Conservation (phyloP, 1,140 invertebrate species). For the Drosophila eugracilis region DNA sequence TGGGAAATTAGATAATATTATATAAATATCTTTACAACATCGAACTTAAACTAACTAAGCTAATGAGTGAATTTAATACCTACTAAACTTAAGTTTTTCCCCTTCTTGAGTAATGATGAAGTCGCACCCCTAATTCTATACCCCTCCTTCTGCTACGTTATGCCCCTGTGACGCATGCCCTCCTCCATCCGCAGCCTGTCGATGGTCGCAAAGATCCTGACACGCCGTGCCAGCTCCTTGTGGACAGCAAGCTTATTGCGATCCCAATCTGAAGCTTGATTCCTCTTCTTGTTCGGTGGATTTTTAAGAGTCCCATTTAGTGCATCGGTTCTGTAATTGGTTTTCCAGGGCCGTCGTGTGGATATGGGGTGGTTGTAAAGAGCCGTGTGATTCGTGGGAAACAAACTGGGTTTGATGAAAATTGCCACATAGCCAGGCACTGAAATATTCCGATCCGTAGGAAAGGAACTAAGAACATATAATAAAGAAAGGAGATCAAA, state of each 20-base stretch:
- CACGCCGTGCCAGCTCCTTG: background rate
- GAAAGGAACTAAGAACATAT: conserved; percentile 47
- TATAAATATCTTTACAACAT: background rate
- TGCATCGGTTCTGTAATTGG: background rate
- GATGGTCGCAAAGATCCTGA: background rate
- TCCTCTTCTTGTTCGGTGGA: background rate
- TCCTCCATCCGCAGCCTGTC: background rate
- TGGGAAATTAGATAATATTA: too few relatives aligned
- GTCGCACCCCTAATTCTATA: background rate
- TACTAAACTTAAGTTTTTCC: background rate
- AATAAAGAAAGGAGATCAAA: too few relatives aligned
- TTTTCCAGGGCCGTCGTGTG: conserved; percentile 62
- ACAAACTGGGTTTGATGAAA: conserved; percentile 62
- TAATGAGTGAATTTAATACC: conserved; percentile 7
- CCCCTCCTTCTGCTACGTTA: background rate
- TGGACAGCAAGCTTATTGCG: background rate
- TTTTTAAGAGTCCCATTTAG: background rate
- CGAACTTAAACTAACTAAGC: background rate
- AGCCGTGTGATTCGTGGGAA: conserved; percentile 53
- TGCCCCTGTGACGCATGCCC: background rate
- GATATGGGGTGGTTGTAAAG: conserved; percentile 40
- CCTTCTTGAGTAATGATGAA: conserved; percentile 1
- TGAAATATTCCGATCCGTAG: conserved; percentile 34
- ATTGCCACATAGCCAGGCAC: conserved; percentile 61
- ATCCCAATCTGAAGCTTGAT: too few relatives aligned